Base-by-base conservation (phyloP, 23 tunicate genomes). In the Corella eumyota region DNA sequence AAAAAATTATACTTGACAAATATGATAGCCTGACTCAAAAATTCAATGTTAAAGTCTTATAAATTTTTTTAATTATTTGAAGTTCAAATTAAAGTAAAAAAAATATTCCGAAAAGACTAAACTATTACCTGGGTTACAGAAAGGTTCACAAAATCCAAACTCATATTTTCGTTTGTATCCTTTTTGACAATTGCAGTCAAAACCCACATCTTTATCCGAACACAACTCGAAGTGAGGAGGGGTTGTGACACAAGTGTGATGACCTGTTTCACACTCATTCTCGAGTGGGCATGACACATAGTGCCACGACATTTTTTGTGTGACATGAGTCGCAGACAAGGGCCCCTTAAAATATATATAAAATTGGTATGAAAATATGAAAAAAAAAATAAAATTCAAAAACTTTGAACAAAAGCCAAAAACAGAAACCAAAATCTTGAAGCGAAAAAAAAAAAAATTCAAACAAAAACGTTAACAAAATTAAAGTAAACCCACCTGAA, bases 241-340 rank as follows among this genome's bases (percentile, higher is more conserved):
- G 35, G 36, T 50, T 24, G 15, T 23, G 20, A 26, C 13, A 38
- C 92, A 82, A 20, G 55, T 55, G 30, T 73, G 63, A 58, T 64
- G 58, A 0, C 71, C 76, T 25, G 73, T 61, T 1, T 32, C 58
- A 54, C 92, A 82, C 53, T 82, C 92, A 37, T 82, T 40, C 53
- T 73, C 80, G 1, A 23, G 64, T 2, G 92, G 92, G 56, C 92
- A 82, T 27, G 28, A 9, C n/a, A 61, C 36, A 25, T 47, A 79
- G 23, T 56, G 58, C 92, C 92, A 82, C 51, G n/a, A 23, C 22
- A 56, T 20, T 23, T 25, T 15, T 24, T 55, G 23, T 4, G 46
- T 19, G 30, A 44, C 45, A 30, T 31, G 45, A 31, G 30, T n/a
- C n/a, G n/a, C n/a, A n/a, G n/a, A n/a, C 48, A 15, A 44, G 48